A percentile compares a stretch with the other conserved stretches of the same genome.
Evolutionary conservation across 1,140 invertebrate species (phyloP).

Genomic region (Contarinia nasturtii): DNA sequence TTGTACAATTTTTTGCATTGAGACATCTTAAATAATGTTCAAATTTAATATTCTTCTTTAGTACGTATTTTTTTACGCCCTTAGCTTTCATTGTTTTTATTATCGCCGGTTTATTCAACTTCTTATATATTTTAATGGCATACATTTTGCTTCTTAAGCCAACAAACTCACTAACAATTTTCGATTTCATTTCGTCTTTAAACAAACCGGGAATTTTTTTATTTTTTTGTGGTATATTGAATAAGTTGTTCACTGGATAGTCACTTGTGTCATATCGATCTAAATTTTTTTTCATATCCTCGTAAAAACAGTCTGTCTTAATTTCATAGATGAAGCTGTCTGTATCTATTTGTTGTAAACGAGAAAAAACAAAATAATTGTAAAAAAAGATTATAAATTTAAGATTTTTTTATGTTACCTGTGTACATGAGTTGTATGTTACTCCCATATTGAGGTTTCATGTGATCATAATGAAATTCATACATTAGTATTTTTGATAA

Average conservation of each 20-base stretch:
- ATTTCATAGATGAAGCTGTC: slow-evolving; percentile 24
- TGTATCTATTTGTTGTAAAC: too few species aligned
- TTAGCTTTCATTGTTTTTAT: slow-evolving; percentile 6
- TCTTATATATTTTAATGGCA: not conserved
- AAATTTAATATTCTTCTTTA: too few species aligned
- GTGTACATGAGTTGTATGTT: slow-evolving; percentile 17
- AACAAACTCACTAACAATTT: too few species aligned
- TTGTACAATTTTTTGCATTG: too few species aligned
- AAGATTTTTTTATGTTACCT: too few species aligned
- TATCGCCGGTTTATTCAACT: too few species aligned
- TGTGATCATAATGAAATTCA: slow-evolving; percentile 16
- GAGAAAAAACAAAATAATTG: too few species aligned
- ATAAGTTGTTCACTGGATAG: slow-evolving; percentile 9
- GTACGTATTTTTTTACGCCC: slow-evolving; percentile 6
- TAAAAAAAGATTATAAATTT: too few species aligned
- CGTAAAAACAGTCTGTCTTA: slow-evolving; percentile 21
- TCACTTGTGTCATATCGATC: slow-evolving; percentile 15
- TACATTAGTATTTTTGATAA: slow-evolving; percentile 19
- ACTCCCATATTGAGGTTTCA: slow-evolving; percentile 11
- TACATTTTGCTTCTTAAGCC: not conserved
- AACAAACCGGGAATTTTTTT: slow-evolving; percentile 13
- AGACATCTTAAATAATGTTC: too few species aligned
- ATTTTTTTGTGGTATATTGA: slow-evolving; percentile 9
- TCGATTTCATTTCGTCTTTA: too few species aligned
- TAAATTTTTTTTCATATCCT: slow-evolving; percentile 18